These are phyloP conservation scores for Drosophila yakuba DNA, from an alignment of 1,140 invertebrate genomes.

Conservation along the genomic window DNA sequence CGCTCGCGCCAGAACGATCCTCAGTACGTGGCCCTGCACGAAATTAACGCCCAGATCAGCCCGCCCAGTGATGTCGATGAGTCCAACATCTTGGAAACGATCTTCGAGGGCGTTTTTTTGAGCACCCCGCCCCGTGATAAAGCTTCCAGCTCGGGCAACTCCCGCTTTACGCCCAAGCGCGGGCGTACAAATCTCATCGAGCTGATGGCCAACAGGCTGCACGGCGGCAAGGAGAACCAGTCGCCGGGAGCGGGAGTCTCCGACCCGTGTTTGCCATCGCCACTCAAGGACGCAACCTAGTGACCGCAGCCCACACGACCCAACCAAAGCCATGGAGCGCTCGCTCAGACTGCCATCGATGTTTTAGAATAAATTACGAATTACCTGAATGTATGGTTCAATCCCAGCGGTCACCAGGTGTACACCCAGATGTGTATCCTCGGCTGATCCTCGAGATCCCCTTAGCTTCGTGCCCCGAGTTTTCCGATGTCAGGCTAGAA, in stretches of 20 bases:
- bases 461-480: constrained; percentile 1
- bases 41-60: constrained; percentile 81
- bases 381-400: constrained; percentile 10
- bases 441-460: constrained; percentile 11
- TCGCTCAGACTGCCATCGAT: constrained; percentile 57
- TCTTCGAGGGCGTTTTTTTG: constrained; percentile 81
- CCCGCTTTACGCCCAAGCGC: constrained; percentile 60
- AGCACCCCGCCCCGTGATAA: constrained; percentile 75
- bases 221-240: constrained; percentile 63
- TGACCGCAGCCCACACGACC: neutral
- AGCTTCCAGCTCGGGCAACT: constrained; percentile 23
- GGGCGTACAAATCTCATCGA: constrained; percentile 69
- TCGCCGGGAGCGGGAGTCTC: constrained; percentile 34
- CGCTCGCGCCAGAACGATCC: constrained; percentile 52
- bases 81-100: constrained; percentile 74
- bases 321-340: constrained; percentile 57
- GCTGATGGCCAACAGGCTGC: constrained; percentile 63
- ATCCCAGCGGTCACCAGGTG: constrained; percentile 14
- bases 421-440: constrained; percentile 61
- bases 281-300: constrained; percentile 46
- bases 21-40: constrained; percentile 74
- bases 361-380: constrained; percentile 54
- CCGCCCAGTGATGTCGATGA: constrained; percentile 65
- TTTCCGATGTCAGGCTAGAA: constrained; percentile 10
- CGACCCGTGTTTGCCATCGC: constrained; percentile 1